Evolutionary conservation across 2,797 vertebrate species (phyloP), one percentile per base, ranked within the genome.

Genomic region (Parambassis ranga): DNA sequence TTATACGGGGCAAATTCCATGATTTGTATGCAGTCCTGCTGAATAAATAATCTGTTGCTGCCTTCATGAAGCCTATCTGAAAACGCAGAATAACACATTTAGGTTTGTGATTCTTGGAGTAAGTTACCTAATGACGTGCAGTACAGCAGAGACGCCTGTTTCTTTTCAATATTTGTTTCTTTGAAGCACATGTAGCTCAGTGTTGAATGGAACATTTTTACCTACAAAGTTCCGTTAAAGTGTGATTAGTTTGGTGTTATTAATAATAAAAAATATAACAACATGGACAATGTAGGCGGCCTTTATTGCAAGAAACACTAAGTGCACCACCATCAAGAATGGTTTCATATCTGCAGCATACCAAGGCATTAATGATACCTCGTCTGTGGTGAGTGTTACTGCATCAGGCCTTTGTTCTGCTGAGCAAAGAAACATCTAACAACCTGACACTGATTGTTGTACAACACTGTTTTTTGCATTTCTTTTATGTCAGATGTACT

Each of bases 401-500:
- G 33, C 14, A 16, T 28, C 52, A 23, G 39, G 36, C 35, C n/a
- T 62, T 63, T 69, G 22, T 66, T 53, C 55, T 63, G 42, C 56
- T 11, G 19, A 49, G 36, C 48, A 57, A 28, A 75, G 38, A 52
- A 57, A 38, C 38, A n/a, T 65, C 35, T 26, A 42, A 59, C 46
- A 35, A 51, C 38, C 53, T 46, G 39, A 11, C 19, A 9, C 10
- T 33, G 62, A 48, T 61, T 51, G 43, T 39, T 50, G 7, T 27
- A 33, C 14, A 48, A 6, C 15, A 13, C 44, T 46, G 15, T 62
- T 66, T 52, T 16, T 18, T 63, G 30, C 15, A 42, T 37, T 51
- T 73, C 52, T 52, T 63, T 72, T 44, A 63, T 56, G 35, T 26
- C 39, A 43, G 37, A 38, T 63, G 36, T 53, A 27, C 28, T 27